phyloP scores from a whole-genome alignment of 2,113 vertebrate genomes.

The Eptesicus fuscus region DNA sequence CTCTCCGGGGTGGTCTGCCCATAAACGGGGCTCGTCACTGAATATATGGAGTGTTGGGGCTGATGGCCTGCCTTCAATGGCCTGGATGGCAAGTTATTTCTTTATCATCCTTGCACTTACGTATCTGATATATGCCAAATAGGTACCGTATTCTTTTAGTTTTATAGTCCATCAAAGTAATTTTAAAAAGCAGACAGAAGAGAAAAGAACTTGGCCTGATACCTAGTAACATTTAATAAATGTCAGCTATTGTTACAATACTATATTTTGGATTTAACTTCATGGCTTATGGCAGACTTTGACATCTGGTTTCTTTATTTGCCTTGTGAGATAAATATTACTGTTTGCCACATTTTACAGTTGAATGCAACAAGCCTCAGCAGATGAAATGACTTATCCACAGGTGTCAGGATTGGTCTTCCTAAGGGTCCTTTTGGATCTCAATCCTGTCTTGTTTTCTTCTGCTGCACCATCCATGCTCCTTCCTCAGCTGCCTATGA shows the following conservation, averaged over 20 bases:
- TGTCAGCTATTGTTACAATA: neutral
- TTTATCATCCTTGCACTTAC: neutral
- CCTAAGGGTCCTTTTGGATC: neutral
- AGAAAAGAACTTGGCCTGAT: neutral
- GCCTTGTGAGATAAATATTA: neutral
- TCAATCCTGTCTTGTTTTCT: neutral
- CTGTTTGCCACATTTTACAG: neutral
- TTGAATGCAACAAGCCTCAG: neutral
- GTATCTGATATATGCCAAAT: neutral
- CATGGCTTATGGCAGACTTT: neutral
- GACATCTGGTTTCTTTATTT: neutral
- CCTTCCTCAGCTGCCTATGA: neutral
- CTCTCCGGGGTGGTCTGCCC: slow-evolving; percentile 4
- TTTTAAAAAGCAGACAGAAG: slow-evolving; percentile 2
- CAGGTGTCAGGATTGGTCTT: neutral
- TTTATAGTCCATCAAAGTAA: slow-evolving; percentile 14
- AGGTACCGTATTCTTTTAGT: neutral
- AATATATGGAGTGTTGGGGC: neutral
- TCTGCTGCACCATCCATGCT: neutral
- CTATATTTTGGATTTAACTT: neutral
- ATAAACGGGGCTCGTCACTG: neutral
- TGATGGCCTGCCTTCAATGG: neutral
- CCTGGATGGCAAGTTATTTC: neutral
- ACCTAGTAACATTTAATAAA: slow-evolving; percentile 16
- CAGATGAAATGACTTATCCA: neutral